These are phyloP conservation scores for Lineus longissimus DNA, from an alignment of 1,140 invertebrate genomes.

Conservation along the genomic window DNA sequence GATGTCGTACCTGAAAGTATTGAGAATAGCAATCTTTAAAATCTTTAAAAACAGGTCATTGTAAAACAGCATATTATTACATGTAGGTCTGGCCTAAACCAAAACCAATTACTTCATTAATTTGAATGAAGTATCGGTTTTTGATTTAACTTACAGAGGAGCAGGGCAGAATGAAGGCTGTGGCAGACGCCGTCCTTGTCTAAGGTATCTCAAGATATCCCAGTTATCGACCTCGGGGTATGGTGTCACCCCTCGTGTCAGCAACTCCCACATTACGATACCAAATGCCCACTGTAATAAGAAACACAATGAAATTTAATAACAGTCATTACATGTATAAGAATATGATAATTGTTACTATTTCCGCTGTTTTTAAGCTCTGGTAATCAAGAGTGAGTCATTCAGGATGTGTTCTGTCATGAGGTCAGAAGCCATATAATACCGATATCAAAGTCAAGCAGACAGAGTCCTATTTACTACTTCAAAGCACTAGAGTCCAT, in stretches of 20 bases:
- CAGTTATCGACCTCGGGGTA: conserved; percentile 86
- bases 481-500: too few species aligned
- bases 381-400: too few species aligned
- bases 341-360: too few species aligned
- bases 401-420: too few species aligned
- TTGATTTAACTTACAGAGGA: conserved; percentile 31
- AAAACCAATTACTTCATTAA: not conserved
- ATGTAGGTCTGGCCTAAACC: not conserved
- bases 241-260: conserved; percentile 80
- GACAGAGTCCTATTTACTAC: too few species aligned
- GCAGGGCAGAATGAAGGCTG: conserved; percentile 87
- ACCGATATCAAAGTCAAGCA: too few species aligned
- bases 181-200: conserved; percentile 76
- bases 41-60: not conserved
- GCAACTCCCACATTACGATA: conserved; percentile 89
- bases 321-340: too few species aligned
- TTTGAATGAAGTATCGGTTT: not conserved
- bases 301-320: not conserved
- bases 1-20: conserved; percentile 65
- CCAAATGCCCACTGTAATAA: conserved; percentile 83
- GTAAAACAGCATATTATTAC: not conserved
- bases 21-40: not conserved
- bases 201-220: conserved; percentile 79
- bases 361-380: too few species aligned
- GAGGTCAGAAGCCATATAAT: too few species aligned